These are phyloP conservation scores for Neodiprion virginianus DNA, from an alignment of 1,140 invertebrate species.

Conservation along the genomic window DNA sequence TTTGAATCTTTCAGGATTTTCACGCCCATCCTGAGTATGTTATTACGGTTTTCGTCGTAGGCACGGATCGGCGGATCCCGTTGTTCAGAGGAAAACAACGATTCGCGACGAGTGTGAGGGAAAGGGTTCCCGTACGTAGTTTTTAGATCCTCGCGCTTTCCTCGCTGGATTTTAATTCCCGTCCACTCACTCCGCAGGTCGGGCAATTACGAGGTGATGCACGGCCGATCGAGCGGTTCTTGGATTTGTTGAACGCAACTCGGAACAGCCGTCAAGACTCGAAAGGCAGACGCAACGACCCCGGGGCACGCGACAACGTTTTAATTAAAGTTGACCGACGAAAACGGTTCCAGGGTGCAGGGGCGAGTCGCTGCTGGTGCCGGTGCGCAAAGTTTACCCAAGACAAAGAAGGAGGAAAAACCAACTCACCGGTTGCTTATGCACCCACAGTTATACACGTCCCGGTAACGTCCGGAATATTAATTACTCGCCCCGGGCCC, in stretches of 20 bases:
- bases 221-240: background rate
- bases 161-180: background rate
- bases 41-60: too few species aligned
- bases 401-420: too few species aligned
- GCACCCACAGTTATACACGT: too few species aligned
- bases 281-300: background rate
- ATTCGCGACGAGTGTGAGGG: background rate
- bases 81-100: background rate
- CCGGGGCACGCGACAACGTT: background rate
- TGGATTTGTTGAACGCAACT: background rate
- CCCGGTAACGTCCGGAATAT: too few species aligned
- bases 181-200: background rate
- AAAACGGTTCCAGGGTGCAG: background rate
- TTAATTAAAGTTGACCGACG: conserved; percentile 2
- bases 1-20: too few species aligned
- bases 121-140: background rate
- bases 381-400: too few species aligned
- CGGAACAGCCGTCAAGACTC: background rate
- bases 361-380: too few species aligned
- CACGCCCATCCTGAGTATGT: background rate
- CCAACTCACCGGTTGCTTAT: too few species aligned
- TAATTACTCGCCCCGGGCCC: too few species aligned
- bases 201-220: too few species aligned
- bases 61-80: background rate
- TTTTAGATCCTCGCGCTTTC: background rate